Base-by-base conservation (phyloP, 2,888 invertebrate species). In the Melieria picta region DNA sequence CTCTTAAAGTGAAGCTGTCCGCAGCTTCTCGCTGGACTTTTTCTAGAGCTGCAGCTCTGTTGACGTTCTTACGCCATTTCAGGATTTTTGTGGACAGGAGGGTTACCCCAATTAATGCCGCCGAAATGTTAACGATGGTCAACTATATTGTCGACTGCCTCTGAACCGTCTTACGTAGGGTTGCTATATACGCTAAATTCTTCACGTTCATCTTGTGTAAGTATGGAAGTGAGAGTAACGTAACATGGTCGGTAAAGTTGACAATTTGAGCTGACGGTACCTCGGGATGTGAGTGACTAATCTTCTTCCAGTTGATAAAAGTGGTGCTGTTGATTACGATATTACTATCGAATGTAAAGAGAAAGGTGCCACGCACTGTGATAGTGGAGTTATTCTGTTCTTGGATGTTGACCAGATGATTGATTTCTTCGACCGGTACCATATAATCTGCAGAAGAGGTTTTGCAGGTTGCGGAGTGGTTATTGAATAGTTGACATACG, bases 361-460 rank as follows among this genome's bases (percentile, higher is more conserved):
- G 45, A 13, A 69, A 65, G 42, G 68, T 69, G 7, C 56, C 61
- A n/a, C 60, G 47, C n/a, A 69, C 56, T 42, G 61, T 60, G 13
- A 69, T 45, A 7, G n/a, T 11, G 13, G 52, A 52, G 45, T 63
- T 10, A 30, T 43, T 58, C 50, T 30, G 50, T 48, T 72, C 58
- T 10, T 9, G 58, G 42, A 65, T 42, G 16, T 43, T 10, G 11
- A 47, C 50, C 10, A 11, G 57, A 16, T 68, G 72, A 62, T 68
- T 52, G 11, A 50, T 50, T 63, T 63, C 63, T 10, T 63, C 56
- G 45, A 72, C 13, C 30, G 65, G 46, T 16, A 45, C 11, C 11
- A 72, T 64, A 55, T 68, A 48, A 16, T 72, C 42, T 46, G 64
- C 57, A 7, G 68, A 72, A 7, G 68, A 60, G 57, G 62, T 69